Conservation (phyloP, 2,888 invertebrate species). For the Cetonia aurata region DNA sequence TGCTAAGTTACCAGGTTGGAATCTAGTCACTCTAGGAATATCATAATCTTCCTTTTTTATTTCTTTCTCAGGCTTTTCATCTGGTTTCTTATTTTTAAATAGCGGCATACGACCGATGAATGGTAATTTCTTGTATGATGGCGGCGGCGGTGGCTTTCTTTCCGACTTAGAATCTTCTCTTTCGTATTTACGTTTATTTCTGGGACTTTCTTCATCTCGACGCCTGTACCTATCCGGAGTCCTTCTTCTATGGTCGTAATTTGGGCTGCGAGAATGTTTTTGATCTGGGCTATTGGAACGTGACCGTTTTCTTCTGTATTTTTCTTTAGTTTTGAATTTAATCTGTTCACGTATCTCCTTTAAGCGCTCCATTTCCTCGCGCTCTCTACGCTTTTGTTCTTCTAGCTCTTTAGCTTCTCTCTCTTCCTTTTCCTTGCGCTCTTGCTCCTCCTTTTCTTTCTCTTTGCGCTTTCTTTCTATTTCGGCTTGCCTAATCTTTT, state of each 20-base stretch:
- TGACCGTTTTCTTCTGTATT: conserved; percentile 57
- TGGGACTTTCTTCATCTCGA: conserved; percentile 53
- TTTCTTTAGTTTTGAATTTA: conserved; percentile 65
- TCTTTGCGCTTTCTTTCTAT: conserved; percentile 61
- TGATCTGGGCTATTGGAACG: conserved; percentile 53
- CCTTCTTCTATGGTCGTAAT: conserved; percentile 54
- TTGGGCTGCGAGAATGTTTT: conserved; percentile 52
- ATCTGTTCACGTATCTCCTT: conserved; percentile 57
- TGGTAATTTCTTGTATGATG: conserved; percentile 78
- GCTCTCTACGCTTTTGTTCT: conserved; percentile 60
- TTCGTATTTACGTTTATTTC: conserved; percentile 52
- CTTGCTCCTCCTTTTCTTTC: conserved; percentile 64
- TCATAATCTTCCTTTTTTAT: conserved; percentile 69
- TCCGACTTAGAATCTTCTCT: conserved; percentile 47
- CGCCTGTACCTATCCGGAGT: conserved; percentile 53
- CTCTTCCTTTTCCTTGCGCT: conserved; percentile 63
- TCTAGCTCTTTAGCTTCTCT: conserved; percentile 60
- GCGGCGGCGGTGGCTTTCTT: conserved; percentile 64
- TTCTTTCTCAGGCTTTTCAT: conserved; percentile 69
- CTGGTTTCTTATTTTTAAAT: conserved; percentile 72
- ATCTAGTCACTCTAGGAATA: conserved; percentile 61
- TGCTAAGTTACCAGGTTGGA: conserved; percentile 64
- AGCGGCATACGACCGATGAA: conserved; percentile 90
- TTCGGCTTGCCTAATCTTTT: conserved; percentile 62
- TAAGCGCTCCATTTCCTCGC: conserved; percentile 62